A percentile compares a stretch with the other conserved stretches of the same genome.
phyloP scores from a whole-genome alignment of 2,888 invertebrate genomes.

The Apodemia zela region DNA sequence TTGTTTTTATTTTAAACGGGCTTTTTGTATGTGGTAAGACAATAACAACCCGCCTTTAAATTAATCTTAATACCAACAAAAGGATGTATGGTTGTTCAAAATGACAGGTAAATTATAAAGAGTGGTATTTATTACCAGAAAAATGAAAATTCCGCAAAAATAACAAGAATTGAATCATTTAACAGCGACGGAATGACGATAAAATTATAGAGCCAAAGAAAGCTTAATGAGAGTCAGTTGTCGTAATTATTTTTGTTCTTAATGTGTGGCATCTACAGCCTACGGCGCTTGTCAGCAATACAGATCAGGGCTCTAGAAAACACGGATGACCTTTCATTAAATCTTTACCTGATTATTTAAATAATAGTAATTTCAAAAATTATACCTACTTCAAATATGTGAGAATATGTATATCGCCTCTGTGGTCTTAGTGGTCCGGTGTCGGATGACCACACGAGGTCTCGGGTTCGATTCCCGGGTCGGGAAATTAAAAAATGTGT shows the following conservation, averaged over 20 bases:
- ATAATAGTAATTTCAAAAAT: too few species aligned
- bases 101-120: conserved; percentile 3
- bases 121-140: conserved; percentile 3
- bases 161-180: conserved; percentile 22
- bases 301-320: neutral
- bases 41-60: neutral
- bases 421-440: too few species aligned
- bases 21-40: neutral
- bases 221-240: conserved; percentile 33
- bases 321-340: too few species aligned
- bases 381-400: too few species aligned
- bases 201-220: conserved; percentile 33
- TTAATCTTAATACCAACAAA: conserved; percentile 2
- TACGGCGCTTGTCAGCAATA: conserved; percentile 5
- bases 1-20: too few species aligned
- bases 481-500: too few species aligned
- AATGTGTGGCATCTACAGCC: neutral
- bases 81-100: neutral
- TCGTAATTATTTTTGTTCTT: conserved; percentile 25
- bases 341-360: too few species aligned
- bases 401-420: too few species aligned
- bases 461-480: too few species aligned
- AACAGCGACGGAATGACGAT: conserved; percentile 35
- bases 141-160: conserved; percentile 1
- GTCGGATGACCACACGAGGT: too few species aligned